Percentiles rank a stretch among this genome's conserved stretches.
These are phyloP conservation scores for Lymantria dispar DNA, from an alignment of 2,888 invertebrate genomes.

Conservation along the genomic window DNA sequence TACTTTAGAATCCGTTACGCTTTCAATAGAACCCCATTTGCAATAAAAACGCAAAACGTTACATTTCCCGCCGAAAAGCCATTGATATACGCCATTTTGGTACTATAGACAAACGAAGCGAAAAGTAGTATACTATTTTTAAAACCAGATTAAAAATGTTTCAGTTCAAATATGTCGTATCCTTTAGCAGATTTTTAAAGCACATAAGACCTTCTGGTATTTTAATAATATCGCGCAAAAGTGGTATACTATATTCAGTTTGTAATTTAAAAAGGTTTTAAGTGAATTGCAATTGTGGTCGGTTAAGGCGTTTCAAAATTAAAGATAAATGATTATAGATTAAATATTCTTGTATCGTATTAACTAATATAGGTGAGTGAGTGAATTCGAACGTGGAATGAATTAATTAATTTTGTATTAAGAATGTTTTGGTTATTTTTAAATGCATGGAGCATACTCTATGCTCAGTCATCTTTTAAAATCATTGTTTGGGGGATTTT, in stretches of 20 bases:
- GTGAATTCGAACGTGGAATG: conserved; percentile 18
- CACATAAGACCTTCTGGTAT: conserved; percentile 42
- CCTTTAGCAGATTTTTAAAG: conserved; percentile 29
- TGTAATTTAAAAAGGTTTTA: conserved; percentile 39
- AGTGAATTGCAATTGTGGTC: conserved; percentile 8
- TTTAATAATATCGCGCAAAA: conserved; percentile 40
- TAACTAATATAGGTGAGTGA: conserved; percentile 27
- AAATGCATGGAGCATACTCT: background rate
- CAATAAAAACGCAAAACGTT: conserved; percentile 15
- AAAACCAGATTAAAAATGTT: conserved; percentile 45
- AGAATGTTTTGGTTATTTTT: background rate
- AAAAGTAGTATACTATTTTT: conserved; percentile 63
- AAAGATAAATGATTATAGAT: background rate
- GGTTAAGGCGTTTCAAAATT: conserved; percentile 25
- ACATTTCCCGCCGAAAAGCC: background rate
- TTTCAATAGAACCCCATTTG: conserved; percentile 41
- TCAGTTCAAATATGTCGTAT: conserved; percentile 40
- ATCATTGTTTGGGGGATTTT: no score
- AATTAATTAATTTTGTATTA: conserved; percentile 9
- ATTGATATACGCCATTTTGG: conserved; percentile 38
- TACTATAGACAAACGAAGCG: conserved; percentile 12
- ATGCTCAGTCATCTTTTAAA: no score
- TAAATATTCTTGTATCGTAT: conserved; percentile 23
- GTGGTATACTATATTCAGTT: conserved; percentile 64
- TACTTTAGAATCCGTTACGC: conserved; percentile 34